Percentiles rank a stretch among this genome's conserved stretches.
Conservation (phyloP, 2,888 invertebrate species). For the Tanypteryx hageni region DNA sequence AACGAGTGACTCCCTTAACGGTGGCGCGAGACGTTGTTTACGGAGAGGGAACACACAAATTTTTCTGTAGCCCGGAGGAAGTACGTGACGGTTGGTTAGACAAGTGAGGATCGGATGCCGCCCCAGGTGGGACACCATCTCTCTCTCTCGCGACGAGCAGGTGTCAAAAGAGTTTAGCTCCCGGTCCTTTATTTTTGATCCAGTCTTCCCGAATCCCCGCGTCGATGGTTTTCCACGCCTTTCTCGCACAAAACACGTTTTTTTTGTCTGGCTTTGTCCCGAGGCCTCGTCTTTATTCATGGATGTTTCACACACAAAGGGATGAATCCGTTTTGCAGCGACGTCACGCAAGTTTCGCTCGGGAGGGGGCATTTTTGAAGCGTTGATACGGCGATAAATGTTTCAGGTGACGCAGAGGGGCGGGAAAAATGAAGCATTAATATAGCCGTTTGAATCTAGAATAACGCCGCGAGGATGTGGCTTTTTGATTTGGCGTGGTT, state of each 20-base stretch:
- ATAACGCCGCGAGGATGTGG: not conserved
- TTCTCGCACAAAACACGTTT: not conserved
- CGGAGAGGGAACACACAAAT: not conserved
- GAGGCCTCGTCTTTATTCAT: not conserved
- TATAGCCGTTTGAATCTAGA: not conserved
- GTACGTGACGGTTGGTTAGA: not conserved
- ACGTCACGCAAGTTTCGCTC: not conserved
- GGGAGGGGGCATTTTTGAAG: not conserved
- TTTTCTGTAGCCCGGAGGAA: not conserved
- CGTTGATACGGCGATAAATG: not conserved
- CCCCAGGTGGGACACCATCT: not conserved
- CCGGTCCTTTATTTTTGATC: not conserved
- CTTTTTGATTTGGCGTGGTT: not conserved
- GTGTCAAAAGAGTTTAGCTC: constrained; percentile 21
- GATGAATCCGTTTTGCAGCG: not conserved
- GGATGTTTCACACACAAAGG: not conserved
- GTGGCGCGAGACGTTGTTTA: not conserved
- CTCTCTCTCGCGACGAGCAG: not conserved
- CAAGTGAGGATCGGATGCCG: not conserved
- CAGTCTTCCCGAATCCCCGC: not conserved
- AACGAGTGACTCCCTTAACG: not conserved
- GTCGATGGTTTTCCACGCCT: not conserved
- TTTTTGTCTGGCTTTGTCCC: too few relatives aligned
- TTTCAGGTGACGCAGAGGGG: not conserved
- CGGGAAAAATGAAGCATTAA: not conserved